A percentile compares a stretch with the other conserved stretches of the same genome.
Conservation (phyloP, 2,113 vertebrate species). For the Percina caprodes region DNA sequence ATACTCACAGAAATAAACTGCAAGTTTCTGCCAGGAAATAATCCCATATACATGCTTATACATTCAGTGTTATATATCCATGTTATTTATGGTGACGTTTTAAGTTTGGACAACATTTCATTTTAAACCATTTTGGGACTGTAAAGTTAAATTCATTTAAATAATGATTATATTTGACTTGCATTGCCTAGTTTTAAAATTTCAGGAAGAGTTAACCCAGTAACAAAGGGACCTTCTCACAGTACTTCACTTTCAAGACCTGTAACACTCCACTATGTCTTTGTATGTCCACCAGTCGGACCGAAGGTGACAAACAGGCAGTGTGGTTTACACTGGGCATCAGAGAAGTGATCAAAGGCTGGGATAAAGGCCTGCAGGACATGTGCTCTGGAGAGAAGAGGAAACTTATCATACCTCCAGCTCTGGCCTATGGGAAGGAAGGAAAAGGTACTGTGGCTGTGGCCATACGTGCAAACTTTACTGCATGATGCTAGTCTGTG, state of each 20-base stretch:
- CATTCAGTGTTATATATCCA: not conserved
- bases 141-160: not conserved
- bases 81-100: not conserved
- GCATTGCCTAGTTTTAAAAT: not conserved
- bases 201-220: not conserved
- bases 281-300: slow-evolving; percentile 80
- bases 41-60: not conserved
- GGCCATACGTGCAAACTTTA: not conserved
- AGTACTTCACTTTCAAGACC: not conserved
- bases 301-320: slow-evolving; percentile 88
- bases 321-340: slow-evolving; percentile 95
- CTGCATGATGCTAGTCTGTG: slow-evolving; percentile 22
- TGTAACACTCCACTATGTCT: slow-evolving; percentile 13
- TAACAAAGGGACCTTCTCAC: not conserved
- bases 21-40: not conserved
- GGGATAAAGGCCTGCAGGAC: slow-evolving; percentile 91
- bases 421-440: slow-evolving; percentile 93
- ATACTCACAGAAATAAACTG: not conserved
- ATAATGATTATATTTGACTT: not conserved
- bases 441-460: slow-evolving; percentile 87
- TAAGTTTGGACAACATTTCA: not conserved
- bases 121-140: not conserved
- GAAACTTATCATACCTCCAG: slow-evolving; percentile 89
- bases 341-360: slow-evolving; percentile 90
- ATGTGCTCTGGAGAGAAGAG: slow-evolving; percentile 95